Base-by-base conservation (phyloP, 2,888 invertebrate species). In the Catocala nupta region DNA sequence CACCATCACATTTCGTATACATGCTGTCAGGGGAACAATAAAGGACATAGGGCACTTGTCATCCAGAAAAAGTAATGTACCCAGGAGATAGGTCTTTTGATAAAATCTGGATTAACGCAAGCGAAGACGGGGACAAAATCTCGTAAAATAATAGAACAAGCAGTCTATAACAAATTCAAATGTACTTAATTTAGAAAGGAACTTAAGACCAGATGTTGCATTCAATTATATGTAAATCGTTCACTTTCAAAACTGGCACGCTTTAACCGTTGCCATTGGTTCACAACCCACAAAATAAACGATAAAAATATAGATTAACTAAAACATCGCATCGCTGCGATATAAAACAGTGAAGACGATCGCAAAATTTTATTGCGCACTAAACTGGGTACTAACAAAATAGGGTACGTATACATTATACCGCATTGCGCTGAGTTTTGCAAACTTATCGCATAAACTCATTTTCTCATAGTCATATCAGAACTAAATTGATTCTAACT, bases 361-460 rank as follows among this genome's bases (percentile, higher is more conserved):
- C 55, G 8, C 48, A 56, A 56, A 48, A 48, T 56, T 56, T 56
- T 48, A 56, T 56, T 42, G 25, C 42, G 33, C 47, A 42, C 43
- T 49, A 48, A 49, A 55, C n/a, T 48, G 16, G 9, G n/a, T 55
- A 25, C 48, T 36, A 36, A n/a, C 8, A 16, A 4, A 10, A 47
- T 47, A 43, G 12, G 5, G 12, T 47, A 47, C 8, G 16, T 16
- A 9, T 9, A 47, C 5, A 57, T 42, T 43, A 44, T 33, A 13
- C 42, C 54, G 51, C 44, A 72, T 58, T 59, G 42, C 54, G 43
- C 36, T 39, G 36, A 39, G 36, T 39, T 39, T 39, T 7, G 36
- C 25, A 25, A 25, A 25, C 25, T 25, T 25, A 25, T 25, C 25
- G 25, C 9, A 39, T 39, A 39, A 39, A 39, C 1, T 39, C 6